Conservation (phyloP, 2,888 invertebrate species). For the Tridacna gigas region DNA sequence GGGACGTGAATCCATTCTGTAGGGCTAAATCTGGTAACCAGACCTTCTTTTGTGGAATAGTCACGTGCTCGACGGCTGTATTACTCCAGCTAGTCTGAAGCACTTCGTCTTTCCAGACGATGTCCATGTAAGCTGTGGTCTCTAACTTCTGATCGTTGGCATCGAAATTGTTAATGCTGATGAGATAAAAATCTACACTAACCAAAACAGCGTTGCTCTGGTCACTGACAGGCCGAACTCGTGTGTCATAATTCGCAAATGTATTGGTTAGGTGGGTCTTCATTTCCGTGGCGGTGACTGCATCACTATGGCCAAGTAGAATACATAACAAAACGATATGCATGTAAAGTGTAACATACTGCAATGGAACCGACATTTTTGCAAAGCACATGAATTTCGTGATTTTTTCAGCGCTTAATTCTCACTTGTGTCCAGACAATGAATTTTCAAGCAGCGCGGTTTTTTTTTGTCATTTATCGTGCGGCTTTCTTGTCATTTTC, state of each 20-base stretch:
- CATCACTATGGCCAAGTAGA: neutral
- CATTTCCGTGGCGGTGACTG: conserved; percentile 48
- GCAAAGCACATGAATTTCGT: too few species aligned
- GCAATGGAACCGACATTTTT: too few species aligned
- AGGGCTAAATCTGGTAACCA: conserved; percentile 64
- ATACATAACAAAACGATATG: neutral
- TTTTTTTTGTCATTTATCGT: too few species aligned
- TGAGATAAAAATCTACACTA: conserved; percentile 50
- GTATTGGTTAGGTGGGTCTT: conserved; percentile 39
- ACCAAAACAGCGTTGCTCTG: conserved; percentile 49
- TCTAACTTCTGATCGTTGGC: conserved; percentile 49
- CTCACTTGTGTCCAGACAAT: too few species aligned
- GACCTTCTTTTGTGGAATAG: conserved; percentile 47
- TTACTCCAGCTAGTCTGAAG: conserved; percentile 38
- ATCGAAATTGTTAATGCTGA: conserved; percentile 58
- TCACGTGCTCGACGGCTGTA: conserved; percentile 32
- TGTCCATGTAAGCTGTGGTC: conserved; percentile 53
- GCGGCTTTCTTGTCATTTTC: too few species aligned
- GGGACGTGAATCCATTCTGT: conserved; percentile 63
- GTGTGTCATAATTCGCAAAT: conserved; percentile 43
- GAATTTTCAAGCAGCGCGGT: too few species aligned
- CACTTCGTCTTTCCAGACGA: conserved; percentile 56
- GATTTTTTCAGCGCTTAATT: too few species aligned
- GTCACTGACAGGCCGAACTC: conserved; percentile 53
- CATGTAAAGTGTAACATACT: too few species aligned